Evolutionary conservation across 2,113 vertebrate genomes (phyloP), one percentile per base, ranked within the genome.

Genomic region (Peromyscus leucopus): DNA sequence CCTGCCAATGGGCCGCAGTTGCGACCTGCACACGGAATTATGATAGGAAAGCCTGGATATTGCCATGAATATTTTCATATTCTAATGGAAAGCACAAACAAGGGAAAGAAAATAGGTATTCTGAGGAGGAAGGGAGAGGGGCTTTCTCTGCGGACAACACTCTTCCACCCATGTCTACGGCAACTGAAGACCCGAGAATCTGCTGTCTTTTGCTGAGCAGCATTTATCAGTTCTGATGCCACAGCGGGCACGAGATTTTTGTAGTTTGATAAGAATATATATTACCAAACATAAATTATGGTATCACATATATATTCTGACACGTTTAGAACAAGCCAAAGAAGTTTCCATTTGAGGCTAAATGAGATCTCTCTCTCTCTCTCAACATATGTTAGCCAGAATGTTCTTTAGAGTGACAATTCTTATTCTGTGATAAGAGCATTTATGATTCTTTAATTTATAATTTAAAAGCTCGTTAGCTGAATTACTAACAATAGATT

Each of bases 61-160:
- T 99, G 98, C 98, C 98, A 98, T 98, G 98, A 98, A 98, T 98
- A 99, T 98, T 98, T 98, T 97, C 98, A 98, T 98, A 98, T 97
- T 99, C 98, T 98, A 98, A 98, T 96, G 97, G 98, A 98, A 98
- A 98, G 96, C 98, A 99, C 99, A 98, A 98, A 98, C 97, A 98
- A 97, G 97, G 98, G 96, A 96, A 98, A 98, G 96, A 98, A 98
- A 97, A 82, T 97, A 98, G 98, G 98, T 97, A 97, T 97, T 97
- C 94, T 96, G 90, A 94, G 97, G 98, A 97, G 98, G 98, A 97
- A 97, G 96, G 92, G 96, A 89, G 92, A 97, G 97, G 97, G 94
- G 84, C 96, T 97, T 96, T 98, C 95, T 97, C 61, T 85, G 96
- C 48, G 31, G 74, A 96, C 97, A 97, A 94, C 91, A 55, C 19